Base-by-base conservation (phyloP, 2,113 vertebrate species). In the Triplophysa rosa region DNA sequence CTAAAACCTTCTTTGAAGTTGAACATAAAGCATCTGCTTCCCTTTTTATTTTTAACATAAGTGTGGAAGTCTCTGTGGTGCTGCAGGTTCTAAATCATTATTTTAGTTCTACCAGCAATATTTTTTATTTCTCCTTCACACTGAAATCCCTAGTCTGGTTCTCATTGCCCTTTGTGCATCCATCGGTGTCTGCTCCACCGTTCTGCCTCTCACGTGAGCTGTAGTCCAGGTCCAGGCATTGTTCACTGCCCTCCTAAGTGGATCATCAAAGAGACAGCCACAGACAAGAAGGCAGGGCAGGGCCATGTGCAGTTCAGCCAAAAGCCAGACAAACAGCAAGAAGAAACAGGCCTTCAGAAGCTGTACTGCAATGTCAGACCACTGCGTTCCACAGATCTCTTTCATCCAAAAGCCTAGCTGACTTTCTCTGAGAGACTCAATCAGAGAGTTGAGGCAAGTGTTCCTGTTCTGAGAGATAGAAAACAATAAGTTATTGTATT, bases 261-360 rank as follows among this genome's bases (percentile, higher is more conserved):
- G 75, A 2, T 4, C 78, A 7, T 66, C 26, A 26, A 79, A 84
- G 24, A 87, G 73, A 80, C 82, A 82, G 16, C 24, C 12, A n/a
- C 63, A n/a, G 7, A 90, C 56, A 42, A 89, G 10, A 59, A 89
- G 79, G 81, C 83, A 86, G 8, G 84, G 86, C 33, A 73, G 12
- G 2, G 82, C 82, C 42, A 86, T 11, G 62, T 59, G 52, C 68
- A 87, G 3, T 42, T 87, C 33, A 7, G 73, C 83, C 66, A 87
- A 63, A 21, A 87, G 5, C 84, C 81, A 88, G 21, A 70, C 29
- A 19, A 84, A 56, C 70, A 26, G 3, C 21, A 90, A 0, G 75
- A 82, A 86, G 77, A 89, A 61, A 1, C 40, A 58, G n/a, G 80
- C 54, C 70, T 67, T 80, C 2, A 87, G 29, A 33, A 79, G 70